A percentile compares a stretch with the other conserved stretches of the same genome.
These are phyloP conservation scores for Pediacus dermestoides DNA, from an alignment of 2,888 invertebrate species.

Conservation along the genomic window DNA sequence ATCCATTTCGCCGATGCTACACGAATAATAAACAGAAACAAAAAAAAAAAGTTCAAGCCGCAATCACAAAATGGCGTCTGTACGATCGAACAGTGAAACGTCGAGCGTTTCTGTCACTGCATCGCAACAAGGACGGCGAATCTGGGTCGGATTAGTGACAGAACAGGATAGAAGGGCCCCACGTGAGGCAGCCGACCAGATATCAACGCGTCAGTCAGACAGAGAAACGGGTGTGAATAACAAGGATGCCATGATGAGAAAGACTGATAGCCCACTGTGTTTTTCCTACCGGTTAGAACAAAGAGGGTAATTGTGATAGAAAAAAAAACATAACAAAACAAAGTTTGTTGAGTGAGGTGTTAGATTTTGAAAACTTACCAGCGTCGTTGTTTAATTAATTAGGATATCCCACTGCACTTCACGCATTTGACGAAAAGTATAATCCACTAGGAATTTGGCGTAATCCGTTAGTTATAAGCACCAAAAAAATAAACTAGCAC, in stretches of 20 bases:
- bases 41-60: slow-evolving; percentile 26
- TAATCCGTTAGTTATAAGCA: slow-evolving; percentile 21
- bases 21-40: slow-evolving; percentile 5
- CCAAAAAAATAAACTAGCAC: slow-evolving; percentile 22
- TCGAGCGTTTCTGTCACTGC: slow-evolving; percentile 17
- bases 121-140: slow-evolving; percentile 24
- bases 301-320: slow-evolving; percentile 24
- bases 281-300: slow-evolving; percentile 24
- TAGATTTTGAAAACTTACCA: slow-evolving; percentile 22
- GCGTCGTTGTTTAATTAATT: slow-evolving; percentile 20
- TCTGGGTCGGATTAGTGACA: slow-evolving; percentile 12
- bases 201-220: slow-evolving; percentile 29
- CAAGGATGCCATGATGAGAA: slow-evolving; percentile 19
- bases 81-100: slow-evolving; percentile 25
- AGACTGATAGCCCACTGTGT: slow-evolving; percentile 16
- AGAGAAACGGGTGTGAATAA: slow-evolving; percentile 20
- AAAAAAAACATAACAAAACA: slow-evolving; percentile 18
- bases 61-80: slow-evolving; percentile 47
- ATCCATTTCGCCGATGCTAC: too few relatives aligned
- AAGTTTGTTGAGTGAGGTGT: slow-evolving; percentile 4
- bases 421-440: slow-evolving; percentile 15
- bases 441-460: slow-evolving; percentile 20
- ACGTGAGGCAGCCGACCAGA: slow-evolving; percentile 13
- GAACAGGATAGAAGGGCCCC: slow-evolving; percentile 28
- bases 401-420: slow-evolving; percentile 18